phyloP scores from a whole-genome alignment of 92 coral and sea anemone species.

The Phenganax stokvisi region DNA sequence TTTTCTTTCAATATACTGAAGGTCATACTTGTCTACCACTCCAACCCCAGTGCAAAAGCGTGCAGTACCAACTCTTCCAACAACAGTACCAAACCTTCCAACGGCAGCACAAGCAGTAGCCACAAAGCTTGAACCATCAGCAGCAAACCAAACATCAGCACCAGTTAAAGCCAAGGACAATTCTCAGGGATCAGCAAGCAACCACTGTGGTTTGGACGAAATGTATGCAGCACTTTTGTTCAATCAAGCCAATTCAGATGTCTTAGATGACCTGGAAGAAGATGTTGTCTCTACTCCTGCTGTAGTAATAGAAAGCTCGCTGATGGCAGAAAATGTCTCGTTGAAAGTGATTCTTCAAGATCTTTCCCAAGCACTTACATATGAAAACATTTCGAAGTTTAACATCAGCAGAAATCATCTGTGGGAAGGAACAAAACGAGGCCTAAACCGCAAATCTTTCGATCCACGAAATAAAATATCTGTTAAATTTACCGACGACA shows the following conservation, averaged over 20 bases:
- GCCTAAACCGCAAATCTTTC: slow-evolving; percentile 38
- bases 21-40: too few relatives aligned
- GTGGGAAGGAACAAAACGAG: slow-evolving; percentile 44
- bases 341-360: slow-evolving; percentile 38
- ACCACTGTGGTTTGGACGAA: slow-evolving; percentile 8
- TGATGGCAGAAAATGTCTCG: slow-evolving; percentile 17
- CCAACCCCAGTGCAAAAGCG: too few relatives aligned
- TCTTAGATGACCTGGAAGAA: slow-evolving; percentile 21
- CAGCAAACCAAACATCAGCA: too few relatives aligned
- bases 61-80: too few relatives aligned
- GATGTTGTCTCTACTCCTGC: slow-evolving; percentile 9
- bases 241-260: slow-evolving; percentile 40
- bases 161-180: too few relatives aligned
- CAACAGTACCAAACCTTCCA: too few relatives aligned
- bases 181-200: too few relatives aligned
- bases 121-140: too few relatives aligned
- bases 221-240: slow-evolving; percentile 44
- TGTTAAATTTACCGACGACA: slow-evolving; percentile 39
- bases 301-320: slow-evolving; percentile 16
- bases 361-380: slow-evolving; percentile 30
- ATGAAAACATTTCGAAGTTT: slow-evolving; percentile 35
- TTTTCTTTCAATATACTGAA: too few relatives aligned
- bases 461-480: slow-evolving; percentile 37
- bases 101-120: too few relatives aligned
- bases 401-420: slow-evolving; percentile 46